Evolutionary conservation across 1,140 invertebrate genomes (phyloP), one percentile per base, ranked within the genome.

Genomic region (Eupristina koningsbergeri): DNA sequence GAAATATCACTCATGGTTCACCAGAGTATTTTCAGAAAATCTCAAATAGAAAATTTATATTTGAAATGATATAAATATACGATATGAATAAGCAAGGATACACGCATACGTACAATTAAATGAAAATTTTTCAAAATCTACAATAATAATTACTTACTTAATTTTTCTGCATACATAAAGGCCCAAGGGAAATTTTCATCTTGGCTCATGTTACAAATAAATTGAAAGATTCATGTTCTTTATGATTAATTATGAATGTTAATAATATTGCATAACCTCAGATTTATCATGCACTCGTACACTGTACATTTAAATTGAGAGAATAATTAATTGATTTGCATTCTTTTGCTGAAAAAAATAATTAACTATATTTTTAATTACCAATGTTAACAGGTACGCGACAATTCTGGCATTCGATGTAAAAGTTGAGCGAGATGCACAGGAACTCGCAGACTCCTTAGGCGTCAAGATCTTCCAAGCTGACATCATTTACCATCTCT

Each of bases 401-500:
- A 97, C 98, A 45, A 99, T 99, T 91, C 94, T 99, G 84, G 99
- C 99, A 0, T 99, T 99, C 92, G 99, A 99, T 93, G 99, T 99
- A 1, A 99, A 99, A 93, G 96, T 99, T 45, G 99, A 99, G 90
- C 94, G 96, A 81, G 99, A 99, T 89, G 99, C 98, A 0, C 98
- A 99, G 93, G 98, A 99, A 90, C 92, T 99, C 90, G 99, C 99
- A 0, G 98, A 99, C 89, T 95, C 95, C 74, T 90, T 98, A 67
- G 97, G 97, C 78, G 98, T 99, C 64, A 98, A 96, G 93, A 98
- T 99, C 89, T 99, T 99, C 94, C 96, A 98, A 83, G 99, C 99
- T 5, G 98, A 99, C 92, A 99, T 99, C 90, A 99, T 99, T 89
- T 99, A 99, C 93, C 99, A 99, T 94, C 93, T 99, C 84, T 99